These are phyloP conservation scores for Enteromius unitaeniatus DNA, from an alignment of 2,797 vertebrate species.

Conservation along the genomic window DNA sequence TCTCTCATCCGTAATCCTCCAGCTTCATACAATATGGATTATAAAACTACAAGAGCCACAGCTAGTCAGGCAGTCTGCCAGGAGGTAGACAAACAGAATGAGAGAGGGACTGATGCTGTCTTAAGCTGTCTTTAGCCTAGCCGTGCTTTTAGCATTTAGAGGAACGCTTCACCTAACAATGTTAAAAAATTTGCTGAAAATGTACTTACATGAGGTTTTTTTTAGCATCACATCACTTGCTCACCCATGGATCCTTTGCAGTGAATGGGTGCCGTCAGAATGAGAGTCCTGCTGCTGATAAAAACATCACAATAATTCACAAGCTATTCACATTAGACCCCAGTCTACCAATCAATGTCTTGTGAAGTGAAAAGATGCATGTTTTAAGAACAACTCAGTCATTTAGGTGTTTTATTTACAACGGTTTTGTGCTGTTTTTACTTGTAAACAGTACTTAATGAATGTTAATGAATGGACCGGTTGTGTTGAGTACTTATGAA, in stretches of 20 bases:
- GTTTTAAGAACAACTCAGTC: not conserved
- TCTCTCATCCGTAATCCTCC: constrained; percentile 51
- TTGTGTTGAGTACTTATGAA: not conserved
- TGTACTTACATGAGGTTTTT: not conserved
- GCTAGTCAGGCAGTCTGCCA: constrained; percentile 34
- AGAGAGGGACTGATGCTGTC: not conserved
- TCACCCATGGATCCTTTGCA: not conserved
- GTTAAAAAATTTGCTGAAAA: not conserved
- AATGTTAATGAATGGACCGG: not conserved
- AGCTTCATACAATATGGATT: constrained; percentile 64
- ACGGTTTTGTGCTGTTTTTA: not conserved
- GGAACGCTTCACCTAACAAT: not conserved
- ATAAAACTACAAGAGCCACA: constrained; percentile 50
- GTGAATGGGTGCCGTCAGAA: no score
- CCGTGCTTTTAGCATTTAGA: not conserved
- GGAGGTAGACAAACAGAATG: constrained; percentile 17
- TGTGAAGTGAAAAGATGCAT: not conserved
- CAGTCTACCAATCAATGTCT: not conserved
- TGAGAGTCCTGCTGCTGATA: not conserved
- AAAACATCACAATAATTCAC: not conserved
- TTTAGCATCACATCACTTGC: not conserved
- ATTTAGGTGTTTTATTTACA: not conserved
- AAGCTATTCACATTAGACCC: not conserved
- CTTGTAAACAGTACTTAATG: not conserved
- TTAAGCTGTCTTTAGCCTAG: constrained; percentile 14